Evolutionary conservation across 2,888 invertebrate genomes (phyloP).

Genomic region (Xanthorhoe spadicearia): DNA sequence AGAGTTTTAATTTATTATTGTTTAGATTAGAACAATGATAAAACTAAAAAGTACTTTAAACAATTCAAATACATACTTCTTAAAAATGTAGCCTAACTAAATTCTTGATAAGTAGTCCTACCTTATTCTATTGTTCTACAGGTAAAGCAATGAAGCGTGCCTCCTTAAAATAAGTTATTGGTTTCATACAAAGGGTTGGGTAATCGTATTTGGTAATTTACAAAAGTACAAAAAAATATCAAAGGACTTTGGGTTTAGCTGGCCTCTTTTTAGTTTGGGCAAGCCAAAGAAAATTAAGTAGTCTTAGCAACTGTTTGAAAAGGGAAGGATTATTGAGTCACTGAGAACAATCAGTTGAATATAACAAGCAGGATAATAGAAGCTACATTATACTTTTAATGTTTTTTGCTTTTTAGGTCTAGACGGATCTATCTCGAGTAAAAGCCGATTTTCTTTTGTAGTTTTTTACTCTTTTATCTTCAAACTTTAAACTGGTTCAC

Average conservation of each 20-base stretch:
- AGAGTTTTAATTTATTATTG: not conserved
- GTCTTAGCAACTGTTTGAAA: slow-evolving; percentile 56
- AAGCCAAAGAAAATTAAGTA: slow-evolving; percentile 53
- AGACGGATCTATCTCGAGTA: not conserved
- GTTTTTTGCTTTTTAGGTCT: slow-evolving; percentile 6
- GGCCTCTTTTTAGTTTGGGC: slow-evolving; percentile 24
- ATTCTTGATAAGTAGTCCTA: slow-evolving; percentile 8
- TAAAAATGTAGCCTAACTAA: not conserved
- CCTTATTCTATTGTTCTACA: slow-evolving; percentile 21
- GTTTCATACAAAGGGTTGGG: slow-evolving; percentile 27
- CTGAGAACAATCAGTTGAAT: slow-evolving; percentile 29
- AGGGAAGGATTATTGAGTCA: slow-evolving; percentile 57
- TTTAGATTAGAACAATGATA: not conserved
- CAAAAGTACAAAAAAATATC: slow-evolving; percentile 15
- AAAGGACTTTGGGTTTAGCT: slow-evolving; percentile 1
- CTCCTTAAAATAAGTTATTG: slow-evolving; percentile 21
- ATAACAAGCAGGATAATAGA: slow-evolving; percentile 15
- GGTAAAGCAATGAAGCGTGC: slow-evolving; percentile 22
- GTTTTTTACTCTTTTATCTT: not conserved
- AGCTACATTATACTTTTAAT: slow-evolving; percentile 4
- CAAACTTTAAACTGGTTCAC: not conserved
- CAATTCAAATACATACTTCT: not conserved
- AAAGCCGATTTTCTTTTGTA: not conserved
- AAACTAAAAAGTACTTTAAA: not conserved
- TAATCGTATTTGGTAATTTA: slow-evolving; percentile 21